phyloP scores from a whole-genome alignment of 2,113 vertebrate species.

The Tychaedon coryphoeus region DNA sequence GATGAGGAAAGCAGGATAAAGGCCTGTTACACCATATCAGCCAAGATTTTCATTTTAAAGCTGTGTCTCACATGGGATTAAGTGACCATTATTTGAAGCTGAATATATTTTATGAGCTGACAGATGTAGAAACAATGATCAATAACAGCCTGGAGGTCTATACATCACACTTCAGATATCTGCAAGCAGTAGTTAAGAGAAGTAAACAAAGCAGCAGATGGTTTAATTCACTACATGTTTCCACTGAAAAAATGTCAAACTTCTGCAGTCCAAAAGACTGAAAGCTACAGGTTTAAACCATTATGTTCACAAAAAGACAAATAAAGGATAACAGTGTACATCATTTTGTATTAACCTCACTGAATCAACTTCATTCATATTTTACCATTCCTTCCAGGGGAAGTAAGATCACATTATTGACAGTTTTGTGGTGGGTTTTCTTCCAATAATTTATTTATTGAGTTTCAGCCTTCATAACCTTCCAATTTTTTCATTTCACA shows the following conservation, averaged over 20 bases:
- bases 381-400: background rate
- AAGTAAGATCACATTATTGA: background rate
- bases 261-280: background rate
- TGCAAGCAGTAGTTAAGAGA: background rate
- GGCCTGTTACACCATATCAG: background rate
- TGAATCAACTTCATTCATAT: background rate
- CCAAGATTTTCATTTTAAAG: background rate
- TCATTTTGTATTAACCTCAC: background rate
- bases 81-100: background rate
- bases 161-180: background rate
- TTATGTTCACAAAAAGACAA: background rate
- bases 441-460: background rate
- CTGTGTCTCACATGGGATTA: background rate
- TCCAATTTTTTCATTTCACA: background rate
- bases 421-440: background rate
- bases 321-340: background rate
- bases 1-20: background rate
- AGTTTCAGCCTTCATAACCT: background rate
- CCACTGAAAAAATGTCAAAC: background rate
- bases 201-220: background rate
- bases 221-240: background rate
- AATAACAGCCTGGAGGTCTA: conserved; percentile 11
- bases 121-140: background rate
- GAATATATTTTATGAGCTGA: background rate
- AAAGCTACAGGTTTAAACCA: background rate